Evolutionary conservation across 2,113 vertebrate species (phyloP), one percentile per base, ranked within the genome.

Genomic region (Canis aureus): DNA sequence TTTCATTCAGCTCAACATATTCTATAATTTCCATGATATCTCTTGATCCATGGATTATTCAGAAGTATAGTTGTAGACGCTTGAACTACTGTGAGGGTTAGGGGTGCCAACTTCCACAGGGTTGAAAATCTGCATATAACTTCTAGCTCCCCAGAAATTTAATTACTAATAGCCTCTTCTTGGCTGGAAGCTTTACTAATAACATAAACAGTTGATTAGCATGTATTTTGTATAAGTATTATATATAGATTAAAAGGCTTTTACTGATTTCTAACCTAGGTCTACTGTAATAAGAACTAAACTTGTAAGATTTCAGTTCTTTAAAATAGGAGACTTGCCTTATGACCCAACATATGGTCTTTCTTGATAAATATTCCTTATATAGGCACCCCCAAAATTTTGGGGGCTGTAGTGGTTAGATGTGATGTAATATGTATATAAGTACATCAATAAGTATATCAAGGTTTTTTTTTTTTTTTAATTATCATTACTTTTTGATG

Each of bases 351-450:
- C 55, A 49, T 87, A 38, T 19, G 16, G 67, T 57, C 64, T 81
- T 80, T 66, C 78, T 89, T 83, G 51, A 62, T 85, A 84, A 93
- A 69, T 78, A 85, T 71, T 96, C 38, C 38, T 90, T 90, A 38
- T 55, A 53, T 93, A 71, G 32, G 29, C 13, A 6, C 43, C 12
- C 43, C 71, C 43, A 16, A 43, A 60, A 64, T 25, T 17, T 78
- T 92, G n/a, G 71, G 35, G 64, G 22, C 60, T 83, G 7, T 29
- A 64, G 32, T 92, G 62, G 53, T 64, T 89, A 95, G n/a, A 35
- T 89, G n/a, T 78, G 53, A 27, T 95, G 12, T 59, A 59, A 10
- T 89, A 55, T 60, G n/a, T 89, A 0, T 94, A 27, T 94, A 49
- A 49, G 8, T 90, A 43, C 43, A 43, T 43, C 43, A 43, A 43